Evolutionary conservation across 2,797 vertebrate genomes (phyloP).

Genomic region (Spheniscus humboldti): DNA sequence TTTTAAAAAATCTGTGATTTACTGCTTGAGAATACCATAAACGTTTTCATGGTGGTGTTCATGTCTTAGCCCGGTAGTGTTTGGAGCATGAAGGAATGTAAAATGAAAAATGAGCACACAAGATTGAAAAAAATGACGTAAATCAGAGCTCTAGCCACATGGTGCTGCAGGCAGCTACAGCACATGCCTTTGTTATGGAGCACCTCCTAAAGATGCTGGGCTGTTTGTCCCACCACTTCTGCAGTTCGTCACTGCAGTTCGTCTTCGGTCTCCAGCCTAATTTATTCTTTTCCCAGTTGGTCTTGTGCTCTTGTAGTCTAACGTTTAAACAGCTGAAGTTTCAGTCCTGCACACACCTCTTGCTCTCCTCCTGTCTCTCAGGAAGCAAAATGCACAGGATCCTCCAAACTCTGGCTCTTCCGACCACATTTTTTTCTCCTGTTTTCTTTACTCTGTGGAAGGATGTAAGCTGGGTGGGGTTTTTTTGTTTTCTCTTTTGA

Average conservation of each 20-base stretch:
- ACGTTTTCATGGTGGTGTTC: not conserved
- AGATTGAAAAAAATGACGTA: accelerated
- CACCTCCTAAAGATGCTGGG: not conserved
- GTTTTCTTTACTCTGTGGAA: not conserved
- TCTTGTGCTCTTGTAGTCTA: not conserved
- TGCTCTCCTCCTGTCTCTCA: not conserved
- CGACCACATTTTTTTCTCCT: not conserved
- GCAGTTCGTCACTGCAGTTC: not conserved
- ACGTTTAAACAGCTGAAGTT: not conserved
- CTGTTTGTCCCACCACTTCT: not conserved
- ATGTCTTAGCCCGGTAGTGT: not conserved
- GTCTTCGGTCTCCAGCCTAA: not conserved
- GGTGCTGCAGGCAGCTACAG: not conserved
- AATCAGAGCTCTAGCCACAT: not conserved
- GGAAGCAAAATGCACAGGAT: not conserved
- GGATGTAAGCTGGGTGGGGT: not conserved
- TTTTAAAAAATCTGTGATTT: not conserved
- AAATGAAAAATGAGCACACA: not conserved
- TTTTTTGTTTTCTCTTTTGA: not conserved
- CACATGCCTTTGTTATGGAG: not conserved
- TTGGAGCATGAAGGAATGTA: not conserved
- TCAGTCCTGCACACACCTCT: accelerated
- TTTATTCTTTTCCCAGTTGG: not conserved
- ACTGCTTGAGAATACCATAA: not conserved
- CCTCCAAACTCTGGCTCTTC: not conserved